Conservation (phyloP, 2,888 invertebrate genomes). For the Acleris holmiana region DNA sequence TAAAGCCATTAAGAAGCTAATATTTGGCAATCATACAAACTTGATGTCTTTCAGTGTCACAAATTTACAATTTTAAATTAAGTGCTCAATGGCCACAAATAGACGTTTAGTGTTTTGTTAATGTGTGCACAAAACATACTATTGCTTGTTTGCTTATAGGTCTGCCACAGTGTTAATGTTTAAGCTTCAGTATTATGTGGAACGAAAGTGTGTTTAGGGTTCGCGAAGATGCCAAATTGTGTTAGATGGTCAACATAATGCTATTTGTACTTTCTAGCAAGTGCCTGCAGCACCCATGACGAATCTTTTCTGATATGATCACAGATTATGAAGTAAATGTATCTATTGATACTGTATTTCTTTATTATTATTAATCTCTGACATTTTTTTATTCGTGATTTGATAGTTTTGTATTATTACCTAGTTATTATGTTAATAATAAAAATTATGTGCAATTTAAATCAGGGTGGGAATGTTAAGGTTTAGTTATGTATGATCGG, state of each 20-base stretch:
- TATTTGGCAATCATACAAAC: constrained; percentile 5
- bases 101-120: constrained; percentile 16
- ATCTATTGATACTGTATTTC: constrained; percentile 35
- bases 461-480: constrained; percentile 49
- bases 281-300: constrained; percentile 54
- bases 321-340: constrained; percentile 44
- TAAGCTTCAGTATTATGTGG: constrained; percentile 37
- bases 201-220: constrained; percentile 51
- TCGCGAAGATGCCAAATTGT: constrained; percentile 41
- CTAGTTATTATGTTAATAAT: constrained; percentile 40
- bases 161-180: constrained; percentile 25
- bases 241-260: constrained; percentile 30
- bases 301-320: constrained; percentile 46
- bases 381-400: constrained; percentile 37
- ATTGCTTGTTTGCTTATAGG: constrained; percentile 5
- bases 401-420: constrained; percentile 45
- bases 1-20: constrained; percentile 33
- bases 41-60: constrained; percentile 12
- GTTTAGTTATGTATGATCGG: constrained; percentile 50
- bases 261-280: constrained; percentile 41
- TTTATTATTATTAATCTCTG: constrained; percentile 21
- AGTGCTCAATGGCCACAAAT: constrained; percentile 32
- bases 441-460: constrained; percentile 52
- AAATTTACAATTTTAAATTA: constrained; percentile 11
- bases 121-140: constrained; percentile 20